These are phyloP conservation scores for Suricata suricatta DNA, from an alignment of 2,113 vertebrate genomes.

Conservation along the genomic window DNA sequence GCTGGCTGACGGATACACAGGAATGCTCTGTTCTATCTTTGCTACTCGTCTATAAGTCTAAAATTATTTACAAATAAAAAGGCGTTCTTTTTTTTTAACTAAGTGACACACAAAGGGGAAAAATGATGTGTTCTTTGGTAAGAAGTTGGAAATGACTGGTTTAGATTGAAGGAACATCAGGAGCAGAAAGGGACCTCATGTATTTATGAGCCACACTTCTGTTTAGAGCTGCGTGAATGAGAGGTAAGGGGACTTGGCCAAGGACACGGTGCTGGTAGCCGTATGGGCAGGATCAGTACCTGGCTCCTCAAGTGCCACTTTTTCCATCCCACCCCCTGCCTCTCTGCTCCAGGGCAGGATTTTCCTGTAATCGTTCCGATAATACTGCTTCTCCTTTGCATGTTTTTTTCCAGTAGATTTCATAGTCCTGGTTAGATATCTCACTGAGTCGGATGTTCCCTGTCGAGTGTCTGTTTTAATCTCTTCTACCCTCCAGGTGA, in stretches of 20 bases:
- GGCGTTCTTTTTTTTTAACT: neutral
- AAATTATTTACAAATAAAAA: slow-evolving; percentile 20
- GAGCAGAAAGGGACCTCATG: neutral
- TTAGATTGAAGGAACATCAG: neutral
- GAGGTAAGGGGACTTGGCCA: neutral
- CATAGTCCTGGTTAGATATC: neutral
- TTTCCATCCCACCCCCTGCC: neutral
- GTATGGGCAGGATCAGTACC: accelerated
- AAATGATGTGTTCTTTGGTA: neutral
- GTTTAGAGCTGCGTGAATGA: neutral
- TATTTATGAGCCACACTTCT: neutral
- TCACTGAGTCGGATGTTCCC: neutral
- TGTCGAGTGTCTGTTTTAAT: neutral
- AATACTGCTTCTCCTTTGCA: neutral
- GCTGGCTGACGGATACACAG: neutral
- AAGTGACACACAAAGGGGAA: neutral
- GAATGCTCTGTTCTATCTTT: neutral
- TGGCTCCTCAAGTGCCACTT: accelerated
- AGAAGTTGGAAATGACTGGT: neutral
- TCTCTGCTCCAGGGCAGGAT: neutral
- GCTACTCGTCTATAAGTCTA: neutral
- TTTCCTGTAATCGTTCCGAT: neutral
- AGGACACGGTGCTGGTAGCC: neutral
- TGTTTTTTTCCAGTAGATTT: neutral
- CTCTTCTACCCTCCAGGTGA: neutral